Base-by-base conservation (phyloP, 2,113 vertebrate genomes). In the Verasper variegatus region DNA sequence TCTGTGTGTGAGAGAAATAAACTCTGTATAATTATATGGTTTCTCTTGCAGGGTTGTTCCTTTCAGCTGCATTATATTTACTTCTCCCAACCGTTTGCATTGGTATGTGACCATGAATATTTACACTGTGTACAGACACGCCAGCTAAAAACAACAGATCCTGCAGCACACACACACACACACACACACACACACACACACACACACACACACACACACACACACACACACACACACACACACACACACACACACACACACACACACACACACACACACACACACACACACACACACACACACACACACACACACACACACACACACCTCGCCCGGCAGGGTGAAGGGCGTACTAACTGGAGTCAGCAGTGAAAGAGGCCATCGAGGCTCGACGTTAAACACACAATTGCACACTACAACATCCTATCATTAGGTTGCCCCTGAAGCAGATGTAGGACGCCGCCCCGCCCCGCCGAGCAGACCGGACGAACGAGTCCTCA, bases 41-140 rank as follows among this genome's bases (percentile, higher is more conserved):
- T 17, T 49, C 49, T 75, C 54, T 71, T 5, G 23, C 21, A 26
- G 47, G 40, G 21, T 23, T 13, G 4, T 63, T 63, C 27, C 31
- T 64, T 51, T 24, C 58, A 89, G 81, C 82, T 83, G 75, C 77
- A 49, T 71, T 58, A 54, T 40, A 64, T 65, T 21, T 49, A 64
- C 4, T 20, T 42, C 57, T 58, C 26, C 51, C 6, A 10, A n/a
- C 21, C 23, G 23, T 31, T 51, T 12, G 49, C 31, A n/a, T 35
- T 23, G 18, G 23, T 71, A 3, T 18, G 65, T 24, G 56, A 81
- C 26, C n/a, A 64, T 76, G 49, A 76, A 59, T 86, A 90, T 91
- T 90, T 89, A 91, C 77, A 81, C 5, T 88, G 90, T 91, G 86
- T 88, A 91, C 77, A 81, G 7, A 68, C 51, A 67, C 15, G 9